Percentiles rank a stretch among this genome's conserved stretches.
Evolutionary conservation across 2,797 vertebrate genomes (phyloP).

Genomic region (Setipinna tenuifilis): DNA sequence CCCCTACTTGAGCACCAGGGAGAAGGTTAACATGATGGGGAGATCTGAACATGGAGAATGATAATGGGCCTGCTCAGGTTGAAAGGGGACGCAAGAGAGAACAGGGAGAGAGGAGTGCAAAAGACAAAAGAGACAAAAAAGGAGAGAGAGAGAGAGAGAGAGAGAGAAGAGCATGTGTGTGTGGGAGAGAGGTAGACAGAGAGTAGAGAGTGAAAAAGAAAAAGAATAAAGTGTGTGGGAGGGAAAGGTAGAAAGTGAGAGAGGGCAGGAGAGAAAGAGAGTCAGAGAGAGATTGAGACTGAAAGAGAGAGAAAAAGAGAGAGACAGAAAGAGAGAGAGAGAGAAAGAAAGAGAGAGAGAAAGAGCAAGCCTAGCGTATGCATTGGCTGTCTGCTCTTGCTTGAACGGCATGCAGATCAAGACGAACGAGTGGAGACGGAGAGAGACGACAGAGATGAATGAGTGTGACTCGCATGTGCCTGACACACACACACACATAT

Average conservation of each 20-base stretch:
- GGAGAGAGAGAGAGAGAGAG: neutral
- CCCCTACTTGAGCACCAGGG: neutral
- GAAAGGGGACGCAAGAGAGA: neutral
- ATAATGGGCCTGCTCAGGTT: neutral
- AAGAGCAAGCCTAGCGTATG: too few species aligned
- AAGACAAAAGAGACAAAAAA: neutral
- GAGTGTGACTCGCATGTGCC: neutral
- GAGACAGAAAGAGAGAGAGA: neutral
- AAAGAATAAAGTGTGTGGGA: too few species aligned
- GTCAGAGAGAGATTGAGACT: neutral
- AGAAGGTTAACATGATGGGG: neutral
- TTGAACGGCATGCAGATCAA: neutral
- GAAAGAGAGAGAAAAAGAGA: neutral
- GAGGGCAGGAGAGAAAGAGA: conserved; percentile 1
- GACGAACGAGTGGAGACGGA: neutral
- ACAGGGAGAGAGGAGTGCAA: neutral
- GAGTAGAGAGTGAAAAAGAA: too few species aligned
- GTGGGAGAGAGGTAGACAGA: too few species aligned
- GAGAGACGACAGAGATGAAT: neutral
- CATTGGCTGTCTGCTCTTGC: neutral
- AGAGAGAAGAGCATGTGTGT: neutral
- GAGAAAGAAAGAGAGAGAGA: neutral
- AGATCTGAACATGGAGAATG: neutral
- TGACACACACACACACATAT: too few species aligned
- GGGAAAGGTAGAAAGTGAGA: neutral